Evolutionary conservation across 2,113 vertebrate species (phyloP), one percentile per base, ranked within the genome.

Genomic region (Eublepharis macularius): DNA sequence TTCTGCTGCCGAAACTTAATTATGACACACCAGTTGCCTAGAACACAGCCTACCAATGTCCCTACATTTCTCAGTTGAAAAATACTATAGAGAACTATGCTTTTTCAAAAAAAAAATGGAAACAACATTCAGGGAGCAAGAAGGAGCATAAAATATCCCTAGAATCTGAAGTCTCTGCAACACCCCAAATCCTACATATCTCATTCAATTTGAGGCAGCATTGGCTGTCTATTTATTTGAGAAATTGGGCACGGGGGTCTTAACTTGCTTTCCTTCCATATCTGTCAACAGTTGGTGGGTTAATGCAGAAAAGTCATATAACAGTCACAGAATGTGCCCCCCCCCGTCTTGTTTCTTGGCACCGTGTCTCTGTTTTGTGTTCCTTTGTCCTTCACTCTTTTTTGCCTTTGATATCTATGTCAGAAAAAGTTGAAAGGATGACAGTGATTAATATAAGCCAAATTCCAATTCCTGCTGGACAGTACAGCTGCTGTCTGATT

Each of bases 381-480:
- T 89, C 26, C 47, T 87, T 81, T 74, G 60, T 72, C 51, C 60
- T 90, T 90, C 83, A 74, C 83, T 93, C 4, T 26, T 82, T 89
- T 85, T 88, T 83, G 60, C 60, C 93, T 87, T 94, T 92, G 84
- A 89, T 90, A 88, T 86, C 60, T 87, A 2, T 82, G 60, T 91
- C 76, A 94, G 80, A 87, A 90, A 86, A 90, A 88, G 49, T 87
- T 91, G 93, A 94, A 85, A 85, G 86, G 69, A 90, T 84, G 78
- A 77, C 26, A 86, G 82, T 87, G 89, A 94, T 94, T 93, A 95
- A 92, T 90, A 91, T 88, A 92, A 91, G 85, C 86, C 92, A 87
- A 51, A 87, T 85, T 94, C 66, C 93, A 93, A 94, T 94, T 90
- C 84, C 85, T 88, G 85, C 82, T 80, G 73, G 79, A 91, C 74